These are phyloP conservation scores for Scaptomyza polygonia DNA, from an alignment of 2,888 invertebrate genomes.

Conservation along the genomic window DNA sequence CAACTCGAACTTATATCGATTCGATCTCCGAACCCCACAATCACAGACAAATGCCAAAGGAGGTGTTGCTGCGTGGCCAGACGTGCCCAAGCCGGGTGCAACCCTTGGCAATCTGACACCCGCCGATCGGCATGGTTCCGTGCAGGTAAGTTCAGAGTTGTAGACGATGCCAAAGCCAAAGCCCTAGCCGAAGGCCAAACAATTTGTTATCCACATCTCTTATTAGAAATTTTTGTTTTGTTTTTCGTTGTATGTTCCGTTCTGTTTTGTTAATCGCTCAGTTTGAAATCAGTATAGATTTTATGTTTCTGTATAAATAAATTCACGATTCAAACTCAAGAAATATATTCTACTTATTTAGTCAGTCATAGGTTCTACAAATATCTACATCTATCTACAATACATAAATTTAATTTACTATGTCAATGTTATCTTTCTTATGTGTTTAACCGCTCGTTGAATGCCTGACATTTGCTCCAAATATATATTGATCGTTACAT, in stretches of 20 bases:
- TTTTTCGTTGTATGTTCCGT: not conserved
- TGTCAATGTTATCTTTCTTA: constrained; percentile 23
- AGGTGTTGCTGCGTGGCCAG: constrained; percentile 92
- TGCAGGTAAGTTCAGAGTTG: constrained; percentile 90
- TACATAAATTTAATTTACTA: not conserved
- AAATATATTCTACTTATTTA: not conserved
- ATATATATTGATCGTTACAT: constrained; percentile 18
- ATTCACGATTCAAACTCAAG: constrained; percentile 14
- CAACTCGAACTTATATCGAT: constrained; percentile 11
- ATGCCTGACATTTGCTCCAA: constrained; percentile 28
- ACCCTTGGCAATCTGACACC: constrained; percentile 94
- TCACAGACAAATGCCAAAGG: constrained; percentile 87
- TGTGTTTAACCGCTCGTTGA: constrained; percentile 41
- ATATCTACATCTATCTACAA: constrained; percentile 13
- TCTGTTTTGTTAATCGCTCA: constrained; percentile 21
- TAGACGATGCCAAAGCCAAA: constrained; percentile 33
- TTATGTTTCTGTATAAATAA: constrained; percentile 43
- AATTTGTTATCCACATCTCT: constrained; percentile 25
- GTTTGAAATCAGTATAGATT: constrained; percentile 23
- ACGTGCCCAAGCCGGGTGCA: constrained; percentile 92
- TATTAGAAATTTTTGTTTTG: constrained; percentile 15
- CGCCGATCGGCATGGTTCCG: constrained; percentile 98
- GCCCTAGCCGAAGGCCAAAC: constrained; percentile 36
- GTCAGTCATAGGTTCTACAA: constrained; percentile 18
- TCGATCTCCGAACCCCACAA: constrained; percentile 38